phyloP scores from a whole-genome alignment of 2,797 vertebrate species.

The Liparis tanakae region DNA sequence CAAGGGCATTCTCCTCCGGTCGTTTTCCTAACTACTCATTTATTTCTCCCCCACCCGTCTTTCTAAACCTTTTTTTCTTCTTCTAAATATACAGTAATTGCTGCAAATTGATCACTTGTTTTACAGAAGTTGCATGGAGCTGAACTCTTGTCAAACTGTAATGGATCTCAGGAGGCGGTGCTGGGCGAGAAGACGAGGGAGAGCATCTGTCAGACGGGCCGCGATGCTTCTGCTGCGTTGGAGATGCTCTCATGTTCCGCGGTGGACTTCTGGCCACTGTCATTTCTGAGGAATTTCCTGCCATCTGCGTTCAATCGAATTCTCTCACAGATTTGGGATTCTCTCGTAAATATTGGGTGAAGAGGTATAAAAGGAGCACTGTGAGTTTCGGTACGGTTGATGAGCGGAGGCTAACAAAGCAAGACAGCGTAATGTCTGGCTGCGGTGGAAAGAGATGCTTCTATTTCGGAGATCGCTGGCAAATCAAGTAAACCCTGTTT shows the following conservation, averaged over 20 bases:
- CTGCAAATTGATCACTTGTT: constrained; percentile 92
- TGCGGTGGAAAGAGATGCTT: not conserved
- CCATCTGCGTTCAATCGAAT: constrained; percentile 97
- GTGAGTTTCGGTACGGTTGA: constrained; percentile 77
- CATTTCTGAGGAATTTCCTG: constrained; percentile 98
- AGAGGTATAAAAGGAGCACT: constrained; percentile 78
- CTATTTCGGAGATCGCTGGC: not conserved
- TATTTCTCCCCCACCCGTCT: constrained; percentile 77
- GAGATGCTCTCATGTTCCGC: constrained; percentile 93
- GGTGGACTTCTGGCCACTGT: constrained; percentile 95
- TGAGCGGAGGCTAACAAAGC: constrained; percentile 28
- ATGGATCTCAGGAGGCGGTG: constrained; percentile 84
- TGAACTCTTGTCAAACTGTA: constrained; percentile 84
- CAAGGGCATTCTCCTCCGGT: constrained; percentile 62
- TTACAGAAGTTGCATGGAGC: constrained; percentile 91
- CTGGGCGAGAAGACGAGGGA: constrained; percentile 79
- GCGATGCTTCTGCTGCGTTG: constrained; percentile 82
- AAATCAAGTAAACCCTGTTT: not conserved
- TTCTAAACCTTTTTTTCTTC: constrained; percentile 50
- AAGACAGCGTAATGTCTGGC: not conserved
- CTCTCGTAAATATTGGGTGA: constrained; percentile 95
- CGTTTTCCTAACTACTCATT: constrained; percentile 71
- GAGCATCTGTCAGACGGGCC: constrained; percentile 84
- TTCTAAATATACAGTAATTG: constrained; percentile 84
- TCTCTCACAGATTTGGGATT: constrained; percentile 92